Evolutionary conservation across 1,140 invertebrate genomes (phyloP).

Genomic region (Tetramorium alpestre): DNA sequence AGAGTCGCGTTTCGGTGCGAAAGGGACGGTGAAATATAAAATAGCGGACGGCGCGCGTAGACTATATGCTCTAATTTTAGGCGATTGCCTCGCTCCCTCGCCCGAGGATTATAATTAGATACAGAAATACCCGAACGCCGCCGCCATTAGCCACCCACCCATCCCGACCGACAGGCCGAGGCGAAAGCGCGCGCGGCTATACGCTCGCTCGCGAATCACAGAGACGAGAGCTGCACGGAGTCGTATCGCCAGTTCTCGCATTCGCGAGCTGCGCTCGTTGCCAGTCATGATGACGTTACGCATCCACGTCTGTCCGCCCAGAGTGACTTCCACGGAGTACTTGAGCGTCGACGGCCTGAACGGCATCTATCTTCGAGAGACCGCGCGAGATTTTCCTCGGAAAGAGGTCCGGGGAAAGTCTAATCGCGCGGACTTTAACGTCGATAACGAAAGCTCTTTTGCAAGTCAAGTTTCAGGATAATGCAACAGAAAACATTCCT

Average conservation of each 20-base stretch:
- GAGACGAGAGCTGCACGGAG: slow-evolving; percentile 43
- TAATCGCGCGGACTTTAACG: neutral
- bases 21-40: slow-evolving; percentile 77
- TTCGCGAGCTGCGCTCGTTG: slow-evolving; percentile 4
- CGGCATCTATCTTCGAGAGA: neutral
- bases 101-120: slow-evolving; percentile 85
- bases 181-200: slow-evolving; percentile 65
- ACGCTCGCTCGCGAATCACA: slow-evolving; percentile 57
- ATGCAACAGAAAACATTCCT: too few relatives aligned
- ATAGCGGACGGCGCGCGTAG: slow-evolving; percentile 79
- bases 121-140: slow-evolving; percentile 84
- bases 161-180: slow-evolving; percentile 51
- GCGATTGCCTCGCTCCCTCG: slow-evolving; percentile 85
- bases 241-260: slow-evolving; percentile 24
- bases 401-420: neutral
- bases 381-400: too few relatives aligned
- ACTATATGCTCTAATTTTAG: slow-evolving; percentile 86
- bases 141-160: slow-evolving; percentile 74
- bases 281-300: slow-evolving; percentile 28
- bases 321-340: slow-evolving; percentile 13
- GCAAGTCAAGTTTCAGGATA: neutral
- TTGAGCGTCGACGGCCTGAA: neutral
- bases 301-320: slow-evolving; percentile 12
- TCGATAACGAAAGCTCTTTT: neutral
- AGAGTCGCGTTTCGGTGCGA: slow-evolving; percentile 23